phyloP scores from a whole-genome alignment of 2,888 invertebrate genomes.

The Synergus japonicus region DNA sequence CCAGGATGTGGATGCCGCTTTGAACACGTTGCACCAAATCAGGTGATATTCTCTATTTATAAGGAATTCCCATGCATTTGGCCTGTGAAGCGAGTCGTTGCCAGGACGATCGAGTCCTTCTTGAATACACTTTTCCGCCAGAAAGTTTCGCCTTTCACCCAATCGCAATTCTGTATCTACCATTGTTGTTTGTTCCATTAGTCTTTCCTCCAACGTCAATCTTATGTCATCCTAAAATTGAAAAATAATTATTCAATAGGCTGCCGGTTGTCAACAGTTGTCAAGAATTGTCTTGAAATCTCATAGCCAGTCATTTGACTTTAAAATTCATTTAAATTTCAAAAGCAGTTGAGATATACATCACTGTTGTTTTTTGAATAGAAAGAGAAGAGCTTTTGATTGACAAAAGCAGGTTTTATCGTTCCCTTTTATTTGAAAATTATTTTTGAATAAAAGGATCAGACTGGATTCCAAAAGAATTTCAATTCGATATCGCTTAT shows the following conservation, averaged over 20 bases:
- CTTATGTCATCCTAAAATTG: conserved; percentile 67
- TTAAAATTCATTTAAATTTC: not conserved
- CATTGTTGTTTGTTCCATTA: conserved; percentile 78
- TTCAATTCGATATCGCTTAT: not conserved
- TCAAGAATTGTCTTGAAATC: not conserved
- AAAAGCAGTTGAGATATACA: not conserved
- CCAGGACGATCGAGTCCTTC: conserved; percentile 82
- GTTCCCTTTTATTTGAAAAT: not conserved
- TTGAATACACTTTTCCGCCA: conserved; percentile 81
- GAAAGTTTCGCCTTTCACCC: conserved; percentile 80
- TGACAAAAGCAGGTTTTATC: not conserved
- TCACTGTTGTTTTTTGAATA: not conserved
- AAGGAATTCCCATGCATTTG: conserved; percentile 92
- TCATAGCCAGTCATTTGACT: not conserved
- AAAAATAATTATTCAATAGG: not conserved
- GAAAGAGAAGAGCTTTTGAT: not conserved
- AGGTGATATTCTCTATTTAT: conserved; percentile 89
- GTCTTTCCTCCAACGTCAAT: conserved; percentile 70
- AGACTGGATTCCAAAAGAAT: not conserved
- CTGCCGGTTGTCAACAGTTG: not conserved
- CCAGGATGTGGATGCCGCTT: conserved; percentile 93
- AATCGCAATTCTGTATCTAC: conserved; percentile 82
- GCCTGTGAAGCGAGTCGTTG: conserved; percentile 81
- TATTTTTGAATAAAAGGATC: no score
- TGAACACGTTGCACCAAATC: conserved; percentile 89